Evolutionary conservation across 2,113 vertebrate genomes (phyloP), one percentile per base, ranked within the genome.

Genomic region (Upupa epops): DNA sequence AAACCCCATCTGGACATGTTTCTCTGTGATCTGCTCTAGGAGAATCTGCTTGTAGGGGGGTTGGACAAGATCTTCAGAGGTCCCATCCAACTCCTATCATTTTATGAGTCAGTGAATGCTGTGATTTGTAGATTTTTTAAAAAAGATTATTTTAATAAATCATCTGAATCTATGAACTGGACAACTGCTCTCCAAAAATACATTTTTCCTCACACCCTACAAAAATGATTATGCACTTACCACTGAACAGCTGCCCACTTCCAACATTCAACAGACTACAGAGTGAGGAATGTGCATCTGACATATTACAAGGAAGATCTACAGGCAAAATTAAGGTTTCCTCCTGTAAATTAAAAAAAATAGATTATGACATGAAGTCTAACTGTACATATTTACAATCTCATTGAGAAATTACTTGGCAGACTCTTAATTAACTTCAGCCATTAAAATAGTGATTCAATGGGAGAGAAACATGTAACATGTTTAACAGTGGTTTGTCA

Each of bases 381-480:
- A 89, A 78, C 64, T 72, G 74, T 54, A 89, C 40, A 36, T 86
- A 76, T 74, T 88, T 83, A 76, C 31, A 90, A 36, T 32, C 20
- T 29, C 22, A 89, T 54, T 78, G 73, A 60, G 52, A 94, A 94
- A 86, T 87, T 78, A 88, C 46, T 84, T 70, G 65, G 58, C 80
- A 90, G 77, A 92, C 51, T 95, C 60, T 80, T 94, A 93, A 86
- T 80, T 94, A 93, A 86, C 72, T 81, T 92, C 36, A 83, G 61
- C 48, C 65, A 86, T 91, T 88, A 94, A 95, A 94, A 89, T 72
- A 77, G 94, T 90, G 85, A 87, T 87, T 90, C 65, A 65, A n/a
- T 12, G 19, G 55, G 76, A 74, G 54, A 93, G 52, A 92, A 90
- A 92, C 24, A 40, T 24, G 51, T 79, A 83, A 56, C 68, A 71